These are phyloP conservation scores for Ctena decussata DNA, from an alignment of 2,888 invertebrate species.

Conservation along the genomic window DNA sequence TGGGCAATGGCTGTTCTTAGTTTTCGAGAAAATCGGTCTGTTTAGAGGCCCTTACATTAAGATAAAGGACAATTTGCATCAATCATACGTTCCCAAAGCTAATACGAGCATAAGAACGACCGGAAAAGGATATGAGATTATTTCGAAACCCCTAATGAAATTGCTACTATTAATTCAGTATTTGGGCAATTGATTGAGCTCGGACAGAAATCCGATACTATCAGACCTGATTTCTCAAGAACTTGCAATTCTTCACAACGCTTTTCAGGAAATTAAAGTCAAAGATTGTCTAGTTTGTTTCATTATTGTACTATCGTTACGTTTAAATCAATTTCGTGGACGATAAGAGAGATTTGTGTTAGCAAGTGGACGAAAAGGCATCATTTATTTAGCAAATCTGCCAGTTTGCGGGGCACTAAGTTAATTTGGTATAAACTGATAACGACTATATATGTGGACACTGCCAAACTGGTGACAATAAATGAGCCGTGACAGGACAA, in stretches of 20 bases:
- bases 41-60: not conserved
- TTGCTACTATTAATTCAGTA: not conserved
- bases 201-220: not conserved
- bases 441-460: too few relatives aligned
- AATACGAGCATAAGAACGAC: not conserved
- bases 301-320: not conserved
- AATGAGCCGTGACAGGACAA: too few relatives aligned
- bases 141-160: not conserved
- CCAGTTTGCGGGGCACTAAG: too few relatives aligned
- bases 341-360: not conserved
- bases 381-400: not conserved
- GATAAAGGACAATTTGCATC: slow-evolving; percentile 13
- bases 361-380: not conserved
- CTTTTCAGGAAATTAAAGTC: not conserved
- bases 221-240: not conserved
- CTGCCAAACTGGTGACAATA: too few relatives aligned
- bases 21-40: too few relatives aligned
- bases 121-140: not conserved
- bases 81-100: not conserved
- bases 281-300: not conserved
- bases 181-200: not conserved
- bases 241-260: not conserved
- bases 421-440: too few relatives aligned
- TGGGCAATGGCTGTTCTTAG: too few relatives aligned
- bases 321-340: not conserved